A percentile compares a stretch with the other conserved stretches of the same genome.
These are phyloP conservation scores for Pemphredon lugubris DNA, from an alignment of 2,888 invertebrate genomes.

Conservation along the genomic window DNA sequence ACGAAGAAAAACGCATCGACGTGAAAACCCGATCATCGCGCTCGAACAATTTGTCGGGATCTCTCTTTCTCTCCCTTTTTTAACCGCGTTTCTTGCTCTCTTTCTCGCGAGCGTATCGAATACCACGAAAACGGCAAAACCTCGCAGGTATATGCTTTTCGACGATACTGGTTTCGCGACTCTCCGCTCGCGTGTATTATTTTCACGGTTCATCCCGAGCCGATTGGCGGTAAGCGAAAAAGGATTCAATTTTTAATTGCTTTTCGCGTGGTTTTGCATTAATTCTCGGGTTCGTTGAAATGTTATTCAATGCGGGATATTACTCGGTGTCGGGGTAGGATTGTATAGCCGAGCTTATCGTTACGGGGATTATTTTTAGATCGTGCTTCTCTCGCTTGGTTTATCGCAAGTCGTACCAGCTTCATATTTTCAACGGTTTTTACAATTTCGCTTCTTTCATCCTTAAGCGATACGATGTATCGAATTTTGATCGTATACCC, in stretches of 20 bases:
- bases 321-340: too few species aligned
- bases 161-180: constrained; percentile 30
- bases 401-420: too few species aligned
- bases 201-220: constrained; percentile 40
- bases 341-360: too few species aligned
- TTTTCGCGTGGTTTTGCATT: constrained; percentile 3
- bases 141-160: constrained; percentile 27
- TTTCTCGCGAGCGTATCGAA: constrained; percentile 12
- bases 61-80: constrained; percentile 1
- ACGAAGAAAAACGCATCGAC: constrained; percentile 12
- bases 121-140: constrained; percentile 20
- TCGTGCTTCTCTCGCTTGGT: too few species aligned
- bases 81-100: background rate
- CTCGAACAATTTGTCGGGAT: background rate
- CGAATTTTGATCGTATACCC: too few species aligned
- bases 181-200: constrained; percentile 26
- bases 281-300: background rate
- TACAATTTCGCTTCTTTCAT: too few species aligned
- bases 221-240: constrained; percentile 17
- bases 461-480: too few species aligned
- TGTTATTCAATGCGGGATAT: background rate
- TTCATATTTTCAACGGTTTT: too few species aligned
- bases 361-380: too few species aligned
- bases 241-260: constrained; percentile 25
- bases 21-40: constrained; percentile 16